Evolutionary conservation across 2,113 vertebrate species (phyloP).

Genomic region (Phalacrocorax aristotelis): DNA sequence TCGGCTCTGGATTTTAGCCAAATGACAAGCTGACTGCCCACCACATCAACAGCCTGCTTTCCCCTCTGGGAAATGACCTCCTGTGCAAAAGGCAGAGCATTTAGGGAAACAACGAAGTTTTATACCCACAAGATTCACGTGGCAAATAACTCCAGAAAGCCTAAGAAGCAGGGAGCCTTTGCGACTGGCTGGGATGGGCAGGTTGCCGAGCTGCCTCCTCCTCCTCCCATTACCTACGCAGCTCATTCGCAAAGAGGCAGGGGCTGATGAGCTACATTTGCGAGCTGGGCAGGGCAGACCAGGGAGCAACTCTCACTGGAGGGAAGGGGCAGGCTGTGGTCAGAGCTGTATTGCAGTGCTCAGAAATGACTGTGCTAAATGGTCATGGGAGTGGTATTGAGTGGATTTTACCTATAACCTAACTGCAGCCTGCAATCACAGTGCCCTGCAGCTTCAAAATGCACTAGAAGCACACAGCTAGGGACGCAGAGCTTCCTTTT

Average conservation of each 20-base stretch:
- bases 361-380: neutral
- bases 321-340: neutral
- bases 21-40: neutral
- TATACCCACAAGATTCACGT: neutral
- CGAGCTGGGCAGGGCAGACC: conserved; percentile 13
- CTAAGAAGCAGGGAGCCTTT: neutral
- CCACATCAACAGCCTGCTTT: neutral
- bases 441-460: neutral
- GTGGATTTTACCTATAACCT: neutral
- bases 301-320: neutral
- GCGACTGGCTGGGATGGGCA: neutral
- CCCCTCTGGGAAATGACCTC: neutral
- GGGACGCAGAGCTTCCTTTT: neutral
- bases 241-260: conserved; percentile 16
- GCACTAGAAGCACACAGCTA: neutral
- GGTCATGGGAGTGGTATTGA: neutral
- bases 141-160: neutral
- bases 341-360: neutral
- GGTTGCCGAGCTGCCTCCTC: neutral
- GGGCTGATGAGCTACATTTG: conserved; percentile 20
- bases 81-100: neutral
- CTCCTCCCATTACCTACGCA: neutral
- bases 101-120: conserved; percentile 1
- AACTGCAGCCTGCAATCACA: neutral
- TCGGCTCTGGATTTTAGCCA: neutral